Base-by-base conservation (phyloP, 2,888 invertebrate species). In the Machimus rusticus region DNA sequence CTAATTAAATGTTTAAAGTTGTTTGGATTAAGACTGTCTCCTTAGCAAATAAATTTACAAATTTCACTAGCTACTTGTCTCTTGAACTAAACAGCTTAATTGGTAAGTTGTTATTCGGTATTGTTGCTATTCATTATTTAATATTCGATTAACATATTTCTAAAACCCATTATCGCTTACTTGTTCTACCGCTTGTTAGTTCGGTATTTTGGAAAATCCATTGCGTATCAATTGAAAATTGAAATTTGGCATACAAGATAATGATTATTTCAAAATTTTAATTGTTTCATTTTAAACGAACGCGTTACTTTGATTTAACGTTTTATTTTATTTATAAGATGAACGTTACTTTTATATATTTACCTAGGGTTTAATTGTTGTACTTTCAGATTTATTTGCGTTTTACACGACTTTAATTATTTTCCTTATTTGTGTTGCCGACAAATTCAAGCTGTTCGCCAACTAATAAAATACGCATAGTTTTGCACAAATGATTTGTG, bases 301-400 rank as follows among this genome's bases (percentile, higher is more conserved):
- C 39, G 34, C 14, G 14, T 76, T 51, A n/a, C 5, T 51, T 76
- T 76, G 6, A 14, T 76, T 66, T 37, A 76, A 76, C 39, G 34
- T 76, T 37, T 37, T 76, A 76, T 37, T 76, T 76, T 76, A 39
- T 39, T 76, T 76, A 76, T 37, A 39, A 37, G 76, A 76, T 76
- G 76, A 37, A 19, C 34, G 34, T 76, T 76, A 37, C 16, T 31
- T 51, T 81, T 81, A 51, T 81, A 81, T 51, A 81, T 51, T 81
- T 81, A 31, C 31, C 55, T 46, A 51, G 43, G 31, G 23, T 51
- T 81, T 81, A 81, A 81, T 43, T 81, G 81, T 81, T 81, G 81
- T 81, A 81, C 81, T 81, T 81, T 81, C 81, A 81, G 81, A 81
- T 81, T 81, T 51, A 81, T 81, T 81, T 43, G 34, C 43, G 28